Evolutionary conservation across 2,797 vertebrate genomes (phyloP).

Genomic region (Pseudochirops corinnae): DNA sequence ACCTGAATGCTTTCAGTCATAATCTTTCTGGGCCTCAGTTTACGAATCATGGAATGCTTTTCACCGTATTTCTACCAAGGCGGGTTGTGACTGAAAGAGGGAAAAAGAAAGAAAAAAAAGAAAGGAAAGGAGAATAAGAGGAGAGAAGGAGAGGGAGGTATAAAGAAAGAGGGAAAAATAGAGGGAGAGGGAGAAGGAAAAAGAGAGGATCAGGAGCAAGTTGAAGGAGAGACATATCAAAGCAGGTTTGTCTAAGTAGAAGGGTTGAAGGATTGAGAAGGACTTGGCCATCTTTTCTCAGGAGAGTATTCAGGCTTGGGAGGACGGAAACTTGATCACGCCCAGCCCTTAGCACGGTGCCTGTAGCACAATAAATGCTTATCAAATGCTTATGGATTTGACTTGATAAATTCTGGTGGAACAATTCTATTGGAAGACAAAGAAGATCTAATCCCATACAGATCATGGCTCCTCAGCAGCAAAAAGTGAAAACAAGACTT

Average conservation of each 20-base stretch:
- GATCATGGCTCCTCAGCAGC: not conserved
- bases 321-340: not conserved
- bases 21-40: not conserved
- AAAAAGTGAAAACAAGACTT: not conserved
- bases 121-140: not conserved
- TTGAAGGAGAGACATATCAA: not conserved
- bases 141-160: not conserved
- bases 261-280: not conserved
- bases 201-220: not conserved
- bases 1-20: not conserved
- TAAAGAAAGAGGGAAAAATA: not conserved
- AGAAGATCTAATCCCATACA: not conserved
- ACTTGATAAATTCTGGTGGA: not conserved
- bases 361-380: not conserved
- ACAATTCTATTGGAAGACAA: not conserved
- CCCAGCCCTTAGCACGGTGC: not conserved
- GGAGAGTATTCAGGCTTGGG: not conserved
- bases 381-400: not conserved
- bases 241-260: not conserved
- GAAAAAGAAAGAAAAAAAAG: not conserved
- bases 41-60: not conserved
- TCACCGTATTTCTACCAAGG: not conserved
- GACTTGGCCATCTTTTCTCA: not conserved
- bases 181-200: not conserved
- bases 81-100: not conserved